Evolutionary conservation across 2,888 invertebrate species (phyloP).

Genomic region (Stenodera caucasica): DNA sequence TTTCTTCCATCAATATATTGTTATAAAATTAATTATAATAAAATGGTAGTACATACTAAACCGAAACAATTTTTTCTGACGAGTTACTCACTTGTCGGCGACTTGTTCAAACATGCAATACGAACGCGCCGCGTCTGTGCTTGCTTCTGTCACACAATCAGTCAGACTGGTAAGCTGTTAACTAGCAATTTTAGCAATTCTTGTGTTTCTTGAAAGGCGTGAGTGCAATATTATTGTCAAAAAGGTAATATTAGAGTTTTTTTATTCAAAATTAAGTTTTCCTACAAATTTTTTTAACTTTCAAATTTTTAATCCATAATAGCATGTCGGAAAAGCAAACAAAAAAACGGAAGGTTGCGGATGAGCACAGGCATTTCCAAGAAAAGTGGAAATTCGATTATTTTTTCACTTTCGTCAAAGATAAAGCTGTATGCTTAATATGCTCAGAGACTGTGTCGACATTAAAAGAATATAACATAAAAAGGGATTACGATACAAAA

Average conservation of each 20-base stretch:
- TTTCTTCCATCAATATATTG: too few species aligned
- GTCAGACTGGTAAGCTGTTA: neutral
- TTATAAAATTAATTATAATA: too few species aligned
- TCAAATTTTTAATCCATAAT: slow-evolving; percentile 18
- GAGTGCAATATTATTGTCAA: slow-evolving; percentile 16
- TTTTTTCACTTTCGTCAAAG: slow-evolving; percentile 23
- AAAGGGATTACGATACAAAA: slow-evolving; percentile 28
- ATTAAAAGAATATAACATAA: slow-evolving; percentile 19
- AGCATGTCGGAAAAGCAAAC: slow-evolving; percentile 22
- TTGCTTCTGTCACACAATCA: too few species aligned
- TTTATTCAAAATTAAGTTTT: slow-evolving; percentile 1
- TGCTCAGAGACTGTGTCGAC: slow-evolving; percentile 13
- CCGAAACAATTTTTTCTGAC: too few species aligned
- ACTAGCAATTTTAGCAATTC: too few species aligned
- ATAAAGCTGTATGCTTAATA: slow-evolving; percentile 19
- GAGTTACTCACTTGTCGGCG: too few species aligned
- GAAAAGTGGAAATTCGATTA: slow-evolving; percentile 23
- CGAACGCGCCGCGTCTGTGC: neutral
- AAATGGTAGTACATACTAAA: too few species aligned
- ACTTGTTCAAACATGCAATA: too few species aligned
- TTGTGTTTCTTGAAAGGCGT: too few species aligned
- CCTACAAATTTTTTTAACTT: neutral
- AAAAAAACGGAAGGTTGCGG: slow-evolving; percentile 22
- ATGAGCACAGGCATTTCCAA: slow-evolving; percentile 21
- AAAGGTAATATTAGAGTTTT: slow-evolving; percentile 12